Base-by-base conservation (phyloP, 2,888 invertebrate genomes). In the Alloplasta piceator region DNA sequence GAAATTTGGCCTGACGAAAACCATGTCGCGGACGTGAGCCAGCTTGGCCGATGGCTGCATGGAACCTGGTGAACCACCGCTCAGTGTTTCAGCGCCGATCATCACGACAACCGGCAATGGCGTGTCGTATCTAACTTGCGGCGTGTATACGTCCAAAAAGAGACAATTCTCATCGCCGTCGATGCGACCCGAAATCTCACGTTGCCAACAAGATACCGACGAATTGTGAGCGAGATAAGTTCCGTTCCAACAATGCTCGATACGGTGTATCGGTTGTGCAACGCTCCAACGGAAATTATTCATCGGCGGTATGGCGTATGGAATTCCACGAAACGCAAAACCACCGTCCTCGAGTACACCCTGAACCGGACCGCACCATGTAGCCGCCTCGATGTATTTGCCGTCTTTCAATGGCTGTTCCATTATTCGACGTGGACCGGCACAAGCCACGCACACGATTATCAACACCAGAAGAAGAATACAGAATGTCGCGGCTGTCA, bases 1-100 rank as follows among this genome's bases (percentile, higher is more conserved):
- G 92, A 98, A 98, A 89, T 98, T 97, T 4, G 98, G 97, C 81
- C 96, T 94, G 1, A 98, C 98, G 90, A 97, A 97, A 6, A 98
- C 95, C 1, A 97, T 96, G 89, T 97, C 96, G 79, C 96, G 95
- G 2, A 95, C 95, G 61, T 95, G 94, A 0, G 97, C 95, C 82
- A 97, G 95, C 55, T 96, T 93, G 0, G 97, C 95, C 0, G 96
- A 96, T 0, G 98, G 97, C 84, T 96, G 94, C 86, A 94, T 92
- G 80, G 94, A 94, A 4, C 96, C 96, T 0, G 97, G 96, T 6
- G 96, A 95, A 0, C 96, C 96, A 0, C 97, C 97, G 26, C 95
- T 95, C n/a, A 97, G 92, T 0, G 96, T 95, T 77, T 97, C 96
- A 0, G 97, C 95, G 0, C 97, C 97, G 75, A 98, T 95, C 81